phyloP scores from a whole-genome alignment of 2,888 invertebrate species.

The Tenthredo mesomela region DNA sequence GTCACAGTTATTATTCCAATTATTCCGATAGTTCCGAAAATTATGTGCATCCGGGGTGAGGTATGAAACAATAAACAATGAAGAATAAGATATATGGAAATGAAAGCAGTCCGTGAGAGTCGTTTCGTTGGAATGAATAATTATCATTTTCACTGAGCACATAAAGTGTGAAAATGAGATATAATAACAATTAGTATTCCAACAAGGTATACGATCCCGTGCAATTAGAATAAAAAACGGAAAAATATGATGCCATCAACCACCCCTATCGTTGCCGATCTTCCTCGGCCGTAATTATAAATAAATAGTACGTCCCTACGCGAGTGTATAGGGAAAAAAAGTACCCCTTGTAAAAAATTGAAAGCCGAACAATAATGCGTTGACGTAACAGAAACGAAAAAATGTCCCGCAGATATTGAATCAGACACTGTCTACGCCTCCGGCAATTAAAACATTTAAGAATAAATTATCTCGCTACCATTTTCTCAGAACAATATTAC shows the following conservation, averaged over 20 bases:
- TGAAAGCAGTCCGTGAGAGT: not conserved
- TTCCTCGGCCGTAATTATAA: not conserved
- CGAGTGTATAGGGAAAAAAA: not conserved
- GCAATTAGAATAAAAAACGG: not conserved
- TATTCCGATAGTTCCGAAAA: not conserved
- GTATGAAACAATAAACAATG: not conserved
- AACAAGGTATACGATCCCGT: not conserved
- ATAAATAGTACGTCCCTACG: not conserved
- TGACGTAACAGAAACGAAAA: not conserved
- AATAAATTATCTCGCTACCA: not conserved
- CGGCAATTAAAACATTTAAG: constrained; percentile 9
- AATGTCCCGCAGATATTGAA: not conserved
- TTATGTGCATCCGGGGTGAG: not conserved
- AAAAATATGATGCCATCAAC: not conserved
- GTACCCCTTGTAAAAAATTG: not conserved
- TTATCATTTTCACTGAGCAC: not conserved
- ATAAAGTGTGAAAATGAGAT: not conserved
- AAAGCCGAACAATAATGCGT: not conserved
- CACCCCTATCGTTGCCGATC: constrained; percentile 8
- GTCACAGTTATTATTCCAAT: not conserved
- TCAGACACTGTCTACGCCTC: not conserved
- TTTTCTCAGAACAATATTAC: not conserved
- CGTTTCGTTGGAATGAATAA: not conserved
- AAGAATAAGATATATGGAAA: not conserved
- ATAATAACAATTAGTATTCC: constrained; percentile 7